phyloP scores from a whole-genome alignment of 2,797 vertebrate genomes.

The Lacerta bilineata region DNA sequence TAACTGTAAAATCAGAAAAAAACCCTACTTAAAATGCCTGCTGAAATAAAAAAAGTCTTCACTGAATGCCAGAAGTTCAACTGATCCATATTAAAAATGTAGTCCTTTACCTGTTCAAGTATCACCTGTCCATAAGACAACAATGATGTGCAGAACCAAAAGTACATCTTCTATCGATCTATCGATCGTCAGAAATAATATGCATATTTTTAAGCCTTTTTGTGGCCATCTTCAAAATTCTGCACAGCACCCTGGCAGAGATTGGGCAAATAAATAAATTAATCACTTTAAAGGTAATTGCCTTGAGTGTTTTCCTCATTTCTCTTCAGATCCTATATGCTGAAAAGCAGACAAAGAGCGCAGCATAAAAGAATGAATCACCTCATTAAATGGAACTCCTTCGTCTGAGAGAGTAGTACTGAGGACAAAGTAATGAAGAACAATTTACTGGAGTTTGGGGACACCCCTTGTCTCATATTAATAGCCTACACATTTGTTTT shows the following conservation, averaged over 20 bases:
- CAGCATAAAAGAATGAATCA: background rate
- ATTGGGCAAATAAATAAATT: background rate
- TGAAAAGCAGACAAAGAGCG: background rate
- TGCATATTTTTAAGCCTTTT: background rate
- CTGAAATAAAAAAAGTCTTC: too few species aligned
- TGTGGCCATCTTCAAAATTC: background rate
- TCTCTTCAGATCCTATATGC: background rate
- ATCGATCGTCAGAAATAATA: background rate
- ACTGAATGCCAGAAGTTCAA: too few species aligned
- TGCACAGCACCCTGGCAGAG: too few species aligned
- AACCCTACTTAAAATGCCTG: too few species aligned
- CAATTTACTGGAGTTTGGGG: slow-evolving; percentile 2
- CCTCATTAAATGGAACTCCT: slow-evolving; percentile 18
- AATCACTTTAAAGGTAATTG: slow-evolving; percentile 7
- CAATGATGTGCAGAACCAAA: too few species aligned
- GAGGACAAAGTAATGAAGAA: slow-evolving; percentile 24
- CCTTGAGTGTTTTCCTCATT: background rate
- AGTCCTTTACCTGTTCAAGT: too few species aligned
- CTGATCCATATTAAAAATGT: too few species aligned
- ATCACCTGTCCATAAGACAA: background rate
- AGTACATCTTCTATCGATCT: background rate
- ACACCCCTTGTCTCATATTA: slow-evolving; percentile 2
- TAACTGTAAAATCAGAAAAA: too few species aligned
- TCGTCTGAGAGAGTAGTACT: background rate
- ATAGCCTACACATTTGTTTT: background rate